Base-by-base conservation (phyloP, 2,888 invertebrate species). In the Diaprepes abbreviatus region DNA sequence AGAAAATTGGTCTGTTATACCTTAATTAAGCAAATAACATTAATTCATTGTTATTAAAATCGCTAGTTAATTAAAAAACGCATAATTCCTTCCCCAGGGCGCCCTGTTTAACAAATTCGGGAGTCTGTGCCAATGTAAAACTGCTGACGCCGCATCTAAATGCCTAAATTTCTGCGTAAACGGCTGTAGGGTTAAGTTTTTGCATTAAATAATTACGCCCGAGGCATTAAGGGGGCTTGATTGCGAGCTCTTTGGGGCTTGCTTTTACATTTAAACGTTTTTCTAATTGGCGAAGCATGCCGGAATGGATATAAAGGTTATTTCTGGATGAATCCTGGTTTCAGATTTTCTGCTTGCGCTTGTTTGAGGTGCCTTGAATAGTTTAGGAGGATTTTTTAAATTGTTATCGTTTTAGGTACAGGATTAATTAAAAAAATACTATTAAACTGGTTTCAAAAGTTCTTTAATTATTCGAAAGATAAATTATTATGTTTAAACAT, bases 101-200 rank as follows among this genome's bases (percentile, higher is more conserved):
- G 19, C 43, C 10, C 43, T 19, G 19, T 43, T 19, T 19, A 19
- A 19, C 43, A 43, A 43, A 43, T 43, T 43, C 43, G 9, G 43
- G 6, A 19, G 43, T 43, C 43, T 17, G 9, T 43, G 43, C 57
- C 57, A 17, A 40, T 57, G 43, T 52, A 17, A 52, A 58, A 40
- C 43, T 58, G 58, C 58, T 28, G 58, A 58, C 28, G 58, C 28
- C 24, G 58, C 58, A 43, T 43, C 28, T 21, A 43, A 58, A 58
- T 40, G 58, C 21, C n/a, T 17, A 38, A 38, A 43, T 58, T 58
- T 58, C 40, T 14, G 58, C 58, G 38, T 58, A 58, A 58, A 40
- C 43, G 58, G 21, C 28, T 28, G 28, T 58, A 21, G 58, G 58
- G 58, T 58, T 58, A 58, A 58, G 43, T 58, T 58, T 40, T 43